Conservation (phyloP, 2,113 vertebrate genomes). For the Neoarius graeffei region DNA sequence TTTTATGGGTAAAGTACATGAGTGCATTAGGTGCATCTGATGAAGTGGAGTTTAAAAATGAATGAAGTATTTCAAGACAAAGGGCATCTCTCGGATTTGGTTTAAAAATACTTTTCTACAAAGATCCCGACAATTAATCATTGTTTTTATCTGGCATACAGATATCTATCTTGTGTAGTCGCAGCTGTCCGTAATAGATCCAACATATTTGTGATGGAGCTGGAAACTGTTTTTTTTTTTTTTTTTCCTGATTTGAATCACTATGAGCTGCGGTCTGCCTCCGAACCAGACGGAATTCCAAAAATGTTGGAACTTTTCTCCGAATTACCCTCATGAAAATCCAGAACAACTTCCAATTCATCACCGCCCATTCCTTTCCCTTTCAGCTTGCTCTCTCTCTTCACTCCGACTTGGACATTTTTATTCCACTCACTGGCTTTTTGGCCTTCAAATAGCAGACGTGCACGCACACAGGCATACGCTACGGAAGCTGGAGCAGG, state of each 20-base stretch:
- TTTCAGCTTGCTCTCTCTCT: constrained; percentile 27
- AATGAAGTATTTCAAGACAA: background rate
- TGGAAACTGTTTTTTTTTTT: constrained; percentile 8
- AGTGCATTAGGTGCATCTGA: background rate
- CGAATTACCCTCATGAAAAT: constrained; percentile 18
- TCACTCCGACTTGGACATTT: constrained; percentile 32
- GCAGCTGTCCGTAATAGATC: constrained; percentile 35
- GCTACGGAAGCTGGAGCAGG: constrained; percentile 17
- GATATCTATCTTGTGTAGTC: constrained; percentile 14
- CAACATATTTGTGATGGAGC: constrained; percentile 41
- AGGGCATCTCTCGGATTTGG: background rate
- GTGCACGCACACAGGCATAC: constrained; percentile 19
- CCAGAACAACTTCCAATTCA: constrained; percentile 47
- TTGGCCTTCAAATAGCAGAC: constrained; percentile 25
- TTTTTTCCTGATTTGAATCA: constrained; percentile 42
- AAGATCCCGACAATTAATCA: constrained; percentile 4
- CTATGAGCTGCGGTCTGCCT: constrained; percentile 53
- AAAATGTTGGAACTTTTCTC: constrained; percentile 54
- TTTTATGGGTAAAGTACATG: background rate
- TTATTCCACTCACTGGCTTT: constrained; percentile 41
- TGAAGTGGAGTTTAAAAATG: background rate
- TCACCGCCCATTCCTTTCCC: constrained; percentile 42
- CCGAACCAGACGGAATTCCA: constrained; percentile 54
- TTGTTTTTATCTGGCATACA: constrained; percentile 23
- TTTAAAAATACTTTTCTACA: constrained; percentile 6